Base-by-base conservation (phyloP, 2,797 vertebrate genomes). In the Cynopterus sphinx region DNA sequence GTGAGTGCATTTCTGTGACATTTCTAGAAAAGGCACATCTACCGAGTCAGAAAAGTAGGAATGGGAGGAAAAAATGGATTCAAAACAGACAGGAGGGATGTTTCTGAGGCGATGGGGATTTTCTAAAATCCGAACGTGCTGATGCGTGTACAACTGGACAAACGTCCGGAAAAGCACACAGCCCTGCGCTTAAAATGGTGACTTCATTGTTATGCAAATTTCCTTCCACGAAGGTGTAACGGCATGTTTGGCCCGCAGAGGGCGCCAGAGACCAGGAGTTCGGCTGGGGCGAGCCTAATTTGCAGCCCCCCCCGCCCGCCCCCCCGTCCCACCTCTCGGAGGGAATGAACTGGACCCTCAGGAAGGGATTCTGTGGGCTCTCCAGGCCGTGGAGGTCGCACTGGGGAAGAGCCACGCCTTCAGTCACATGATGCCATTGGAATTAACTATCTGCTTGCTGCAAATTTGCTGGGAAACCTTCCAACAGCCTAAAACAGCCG, bases 251-350 rank as follows among this genome's bases (percentile, higher is more conserved):
- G 17, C 94, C 93, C 5, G 21, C 1, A 96, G 96, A 65, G 41
- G 90, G 83, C 3, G 53, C 11, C 68, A 36, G 79, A 97, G 94
- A 96, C 97, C 96, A 73, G 15, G 28, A 9, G 19, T 87, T 87
- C 41, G 55, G 16, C 33, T 11, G 39, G 24, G 9, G 4, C 3
- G 28, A 0, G 19, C 26, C 19, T 53, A 17, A 3, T 46, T 36
- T 9, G 43, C 36, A n/a, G n/a, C n/a, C n/a, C n/a, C n/a, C n/a
- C n/a, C n/a, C n/a, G n/a, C n/a, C n/a, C n/a, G n/a, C 10, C 36
- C 68, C 31, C 24, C 24, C 31, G 4, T 46, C n/a, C 8, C 39
- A 28, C n/a, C 15, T 73, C 57, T 16, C 0, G 10, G 16, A 55
- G 31, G 49, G 22, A 46, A 16, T 16, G 36, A 70, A 24, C 43